Percentiles rank a stretch among this genome's conserved stretches.
Evolutionary conservation across 2,888 invertebrate species (phyloP).

Genomic region (Leptopilina syphax): DNA sequence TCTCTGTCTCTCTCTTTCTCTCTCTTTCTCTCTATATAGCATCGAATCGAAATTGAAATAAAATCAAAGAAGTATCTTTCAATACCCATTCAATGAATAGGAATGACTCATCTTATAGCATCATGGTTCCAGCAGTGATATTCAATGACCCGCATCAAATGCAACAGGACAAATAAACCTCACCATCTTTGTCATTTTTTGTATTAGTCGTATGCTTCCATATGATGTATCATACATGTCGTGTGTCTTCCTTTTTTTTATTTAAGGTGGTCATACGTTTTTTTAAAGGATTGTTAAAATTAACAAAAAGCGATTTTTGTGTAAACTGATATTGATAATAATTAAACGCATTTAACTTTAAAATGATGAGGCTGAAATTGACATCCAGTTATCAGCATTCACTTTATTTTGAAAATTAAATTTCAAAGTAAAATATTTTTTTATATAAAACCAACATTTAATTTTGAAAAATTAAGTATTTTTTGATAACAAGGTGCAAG

Average conservation of each 20-base stretch:
- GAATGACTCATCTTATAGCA: constrained; percentile 58
- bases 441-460: too few relatives aligned
- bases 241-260: neutral
- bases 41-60: constrained; percentile 62
- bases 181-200: constrained; percentile 38
- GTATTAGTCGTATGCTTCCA: neutral
- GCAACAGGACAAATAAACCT: constrained; percentile 44
- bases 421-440: too few relatives aligned
- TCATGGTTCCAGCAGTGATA: constrained; percentile 53
- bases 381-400: too few relatives aligned
- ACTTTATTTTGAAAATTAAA: too few relatives aligned
- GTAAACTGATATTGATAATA: too few relatives aligned
- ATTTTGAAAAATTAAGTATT: too few relatives aligned
- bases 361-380: too few relatives aligned
- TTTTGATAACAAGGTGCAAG: too few relatives aligned
- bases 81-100: constrained; percentile 67
- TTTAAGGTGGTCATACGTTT: neutral
- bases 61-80: constrained; percentile 64
- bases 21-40: neutral
- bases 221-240: neutral
- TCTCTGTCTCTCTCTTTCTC: constrained; percentile 40
- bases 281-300: too few relatives aligned
- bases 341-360: too few relatives aligned
- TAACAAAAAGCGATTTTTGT: too few relatives aligned
- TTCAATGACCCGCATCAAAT: constrained; percentile 63